These are phyloP conservation scores for Varanus komodoensis DNA, from an alignment of 2,113 vertebrate species.

Conservation along the genomic window DNA sequence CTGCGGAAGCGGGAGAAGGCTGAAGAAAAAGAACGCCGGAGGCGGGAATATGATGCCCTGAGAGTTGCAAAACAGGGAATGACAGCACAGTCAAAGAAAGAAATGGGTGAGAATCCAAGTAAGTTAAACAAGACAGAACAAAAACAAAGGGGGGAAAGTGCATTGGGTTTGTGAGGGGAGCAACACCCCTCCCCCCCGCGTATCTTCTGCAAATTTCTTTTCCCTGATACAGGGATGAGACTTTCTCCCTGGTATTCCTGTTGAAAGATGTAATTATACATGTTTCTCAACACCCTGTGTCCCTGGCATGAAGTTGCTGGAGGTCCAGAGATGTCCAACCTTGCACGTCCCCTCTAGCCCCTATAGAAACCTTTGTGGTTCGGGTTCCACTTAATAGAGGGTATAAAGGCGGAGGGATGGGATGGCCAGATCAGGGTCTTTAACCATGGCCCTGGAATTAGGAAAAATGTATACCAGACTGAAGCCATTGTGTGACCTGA, in stretches of 20 bases:
- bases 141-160: no score
- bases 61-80: conserved; percentile 86
- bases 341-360: background rate
- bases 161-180: background rate
- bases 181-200: no score
- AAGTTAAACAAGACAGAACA: conserved; percentile 61
- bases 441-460: no score
- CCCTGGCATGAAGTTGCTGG: background rate
- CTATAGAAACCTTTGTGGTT: background rate
- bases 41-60: conserved; percentile 91
- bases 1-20: conserved; percentile 92
- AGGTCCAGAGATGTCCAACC: background rate
- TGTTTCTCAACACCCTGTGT: background rate
- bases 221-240: background rate
- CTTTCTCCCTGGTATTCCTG: background rate
- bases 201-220: background rate
- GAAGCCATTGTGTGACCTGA: background rate
- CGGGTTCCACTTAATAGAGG: no score
- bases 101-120: conserved; percentile 78
- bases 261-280: background rate
- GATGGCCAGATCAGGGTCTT: no score
- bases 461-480: background rate
- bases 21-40: conserved; percentile 92
- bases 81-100: conserved; percentile 87
- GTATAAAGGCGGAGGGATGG: no score